Conservation (phyloP, 2,888 invertebrate genomes). For the Pristionchus entomophagus region DNA sequence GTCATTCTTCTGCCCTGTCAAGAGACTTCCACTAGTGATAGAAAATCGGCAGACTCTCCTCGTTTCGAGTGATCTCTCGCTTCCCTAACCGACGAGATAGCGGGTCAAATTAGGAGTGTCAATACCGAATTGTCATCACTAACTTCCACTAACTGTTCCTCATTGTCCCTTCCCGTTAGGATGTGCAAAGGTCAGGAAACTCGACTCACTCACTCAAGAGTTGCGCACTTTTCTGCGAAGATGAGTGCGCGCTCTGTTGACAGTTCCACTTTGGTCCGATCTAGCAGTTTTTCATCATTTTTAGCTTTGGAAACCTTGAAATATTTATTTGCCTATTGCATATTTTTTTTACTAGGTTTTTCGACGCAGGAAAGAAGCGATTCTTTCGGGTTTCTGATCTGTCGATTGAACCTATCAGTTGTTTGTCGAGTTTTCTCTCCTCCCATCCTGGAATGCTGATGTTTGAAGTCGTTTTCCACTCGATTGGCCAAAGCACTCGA, state of each 20-base stretch:
- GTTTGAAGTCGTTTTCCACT: no score
- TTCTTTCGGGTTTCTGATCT: no score
- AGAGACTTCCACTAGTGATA: no score
- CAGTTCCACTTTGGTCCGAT: background rate
- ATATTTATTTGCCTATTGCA: no score
- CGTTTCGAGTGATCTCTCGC: background rate
- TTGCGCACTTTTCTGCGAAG: slow-evolving; percentile 1
- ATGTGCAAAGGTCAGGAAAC: background rate
- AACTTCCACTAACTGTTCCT: background rate
- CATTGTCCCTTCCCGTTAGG: background rate
- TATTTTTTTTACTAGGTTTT: no score
- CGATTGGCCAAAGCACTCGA: no score
- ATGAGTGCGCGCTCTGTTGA: background rate
- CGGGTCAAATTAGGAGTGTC: background rate
- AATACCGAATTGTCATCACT: background rate
- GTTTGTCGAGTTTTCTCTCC: no score
- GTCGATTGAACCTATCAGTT: no score
- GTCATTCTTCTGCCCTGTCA: no score
- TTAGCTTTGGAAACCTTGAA: background rate
- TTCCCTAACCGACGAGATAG: background rate
- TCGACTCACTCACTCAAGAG: slow-evolving; percentile 10
- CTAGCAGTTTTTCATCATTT: background rate
- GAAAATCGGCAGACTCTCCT: no score
- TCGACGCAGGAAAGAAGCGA: no score
- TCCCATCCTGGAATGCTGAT: no score